Conservation (phyloP, 2,797 vertebrate genomes). For the Aldrovandia affinis region DNA sequence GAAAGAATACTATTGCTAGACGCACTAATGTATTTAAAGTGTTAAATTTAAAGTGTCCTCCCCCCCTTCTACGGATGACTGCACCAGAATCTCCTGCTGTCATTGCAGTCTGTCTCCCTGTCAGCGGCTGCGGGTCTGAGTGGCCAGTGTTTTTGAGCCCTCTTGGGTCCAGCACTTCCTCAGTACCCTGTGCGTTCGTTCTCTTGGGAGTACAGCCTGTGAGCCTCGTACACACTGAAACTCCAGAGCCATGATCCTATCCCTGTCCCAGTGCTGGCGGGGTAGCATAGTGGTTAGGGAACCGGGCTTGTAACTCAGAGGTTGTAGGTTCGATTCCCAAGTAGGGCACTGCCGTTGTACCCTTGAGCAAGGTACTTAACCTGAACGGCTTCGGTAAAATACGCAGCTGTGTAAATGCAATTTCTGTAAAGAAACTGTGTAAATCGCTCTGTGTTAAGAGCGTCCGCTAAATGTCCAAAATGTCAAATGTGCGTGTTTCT, state of each 20-base stretch:
- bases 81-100: not conserved
- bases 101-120: conserved; percentile 29
- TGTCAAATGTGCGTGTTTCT: too few species aligned
- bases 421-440: too few species aligned
- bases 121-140: conserved; percentile 11
- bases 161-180: not conserved
- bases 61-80: not conserved
- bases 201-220: not conserved
- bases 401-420: too few species aligned
- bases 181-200: not conserved
- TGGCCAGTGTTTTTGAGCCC: conserved; percentile 2
- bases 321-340: too few species aligned
- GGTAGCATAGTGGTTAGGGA: too few species aligned
- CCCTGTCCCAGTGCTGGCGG: not conserved
- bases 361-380: too few species aligned
- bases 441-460: too few species aligned
- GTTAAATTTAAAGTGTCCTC: not conserved
- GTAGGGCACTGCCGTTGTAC: too few species aligned
- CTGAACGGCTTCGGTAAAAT: too few species aligned
- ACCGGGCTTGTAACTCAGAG: too few species aligned
- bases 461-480: too few species aligned
- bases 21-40: not conserved
- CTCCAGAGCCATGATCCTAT: too few species aligned
- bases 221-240: not conserved
- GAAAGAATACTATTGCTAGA: not conserved